Conservation (phyloP, 2,113 vertebrate genomes). For the Ciconia boyciana region DNA sequence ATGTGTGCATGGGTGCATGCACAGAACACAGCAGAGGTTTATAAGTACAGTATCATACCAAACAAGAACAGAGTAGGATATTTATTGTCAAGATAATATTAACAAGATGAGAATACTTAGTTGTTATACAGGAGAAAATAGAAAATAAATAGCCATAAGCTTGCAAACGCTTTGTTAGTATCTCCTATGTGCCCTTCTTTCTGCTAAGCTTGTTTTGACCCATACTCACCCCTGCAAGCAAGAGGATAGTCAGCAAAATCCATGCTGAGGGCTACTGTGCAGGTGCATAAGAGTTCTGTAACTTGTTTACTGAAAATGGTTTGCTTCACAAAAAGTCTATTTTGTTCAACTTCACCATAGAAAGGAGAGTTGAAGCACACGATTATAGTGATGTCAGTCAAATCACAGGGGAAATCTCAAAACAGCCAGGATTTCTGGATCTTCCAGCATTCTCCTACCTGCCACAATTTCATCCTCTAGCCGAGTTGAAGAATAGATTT, state of each 20-base stretch:
- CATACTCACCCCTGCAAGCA: neutral
- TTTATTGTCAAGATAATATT: neutral
- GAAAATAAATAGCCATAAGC: neutral
- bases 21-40: neutral
- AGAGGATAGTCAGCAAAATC: neutral
- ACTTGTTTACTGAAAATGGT: neutral
- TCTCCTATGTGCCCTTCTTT: neutral
- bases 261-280: neutral
- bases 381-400: neutral
- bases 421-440: neutral
- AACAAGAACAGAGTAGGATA: neutral
- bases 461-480: rapidly evolving
- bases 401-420: neutral
- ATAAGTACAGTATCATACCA: neutral
- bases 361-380: neutral
- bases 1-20: rapidly evolving
- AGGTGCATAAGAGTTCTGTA: neutral
- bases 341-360: neutral
- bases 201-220: neutral
- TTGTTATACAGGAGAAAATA: neutral
- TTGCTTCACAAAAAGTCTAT: neutral
- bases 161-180: neutral
- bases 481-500: neutral
- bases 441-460: neutral
- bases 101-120: neutral